Base-by-base conservation (phyloP, 2,888 invertebrate genomes). In the Pachliopta kotzebuea region DNA sequence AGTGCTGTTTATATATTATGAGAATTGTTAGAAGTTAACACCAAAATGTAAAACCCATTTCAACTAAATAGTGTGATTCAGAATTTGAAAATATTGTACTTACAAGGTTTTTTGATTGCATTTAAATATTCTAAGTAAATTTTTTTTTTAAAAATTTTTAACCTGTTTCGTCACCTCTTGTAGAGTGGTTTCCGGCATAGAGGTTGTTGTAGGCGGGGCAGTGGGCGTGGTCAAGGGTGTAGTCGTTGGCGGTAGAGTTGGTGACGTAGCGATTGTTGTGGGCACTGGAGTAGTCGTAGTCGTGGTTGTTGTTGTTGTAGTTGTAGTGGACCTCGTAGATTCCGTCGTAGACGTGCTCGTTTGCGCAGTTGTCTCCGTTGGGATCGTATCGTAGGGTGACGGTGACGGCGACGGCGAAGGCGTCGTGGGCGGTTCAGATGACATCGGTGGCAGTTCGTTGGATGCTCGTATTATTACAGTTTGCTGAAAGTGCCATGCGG, bases 401-500 rank as follows among this genome's bases (percentile, higher is more conserved):
- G 73, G 80, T 76, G 75, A 80, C 69, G 73, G 80, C 76, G 75
- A 80, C 78, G 75, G 81, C 76, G 72, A 77, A 68, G 78, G 74
- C 31, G 77, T 72, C 37, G 80, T 74, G 31, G 77, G 76, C 68
- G 80, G 77, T 67, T 87, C 77, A 58, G 86, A 79, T 65, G 86
- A 79, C 72, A 82, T 70, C 73, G 76, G 76, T 20, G 86, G 90
- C 63, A 86, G 77, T 79, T 89, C 90, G 81, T 88, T 87, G 71
- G 91, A 88, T 72, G 85, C 88, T 73, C 87, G 88, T 74, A 91
- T 90, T 80, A 88, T 85, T 77, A 91, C 89, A 69, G 91, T 91
- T 82, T 90, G 91, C 91, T 91, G 91, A 90, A 91, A 90, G 90
- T 89, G 90, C 85, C 90, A 90, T 90, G 90, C 90, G 78, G 83